A percentile compares a stretch with the other conserved stretches of the same genome.
These are phyloP conservation scores for Heliornis fulica DNA, from an alignment of 2,113 vertebrate species.

Conservation along the genomic window DNA sequence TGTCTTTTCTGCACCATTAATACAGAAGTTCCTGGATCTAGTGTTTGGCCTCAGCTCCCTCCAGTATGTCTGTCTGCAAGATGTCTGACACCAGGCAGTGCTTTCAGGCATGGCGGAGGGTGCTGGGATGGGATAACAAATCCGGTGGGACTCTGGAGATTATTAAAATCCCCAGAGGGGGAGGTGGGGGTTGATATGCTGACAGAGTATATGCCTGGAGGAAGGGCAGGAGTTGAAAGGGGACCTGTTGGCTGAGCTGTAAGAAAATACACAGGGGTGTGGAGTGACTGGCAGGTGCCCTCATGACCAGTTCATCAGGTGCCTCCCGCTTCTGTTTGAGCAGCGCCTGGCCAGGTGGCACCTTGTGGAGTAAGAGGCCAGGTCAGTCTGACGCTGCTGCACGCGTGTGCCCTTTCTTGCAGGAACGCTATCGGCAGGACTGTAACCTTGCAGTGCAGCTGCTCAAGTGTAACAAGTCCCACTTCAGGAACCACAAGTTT, in stretches of 20 bases:
- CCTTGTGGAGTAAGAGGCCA: neutral
- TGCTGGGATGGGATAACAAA: neutral
- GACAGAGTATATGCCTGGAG: neutral
- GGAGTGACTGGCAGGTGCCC: neutral
- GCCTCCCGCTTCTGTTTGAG: neutral
- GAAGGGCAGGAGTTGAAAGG: neutral
- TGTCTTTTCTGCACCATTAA: neutral
- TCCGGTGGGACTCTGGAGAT: neutral
- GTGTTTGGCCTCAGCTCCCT: neutral
- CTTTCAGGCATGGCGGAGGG: neutral
- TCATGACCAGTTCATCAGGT: neutral
- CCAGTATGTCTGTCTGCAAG: neutral
- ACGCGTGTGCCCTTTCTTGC: constrained; percentile 12
- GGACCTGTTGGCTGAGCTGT: neutral
- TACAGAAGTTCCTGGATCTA: neutral
- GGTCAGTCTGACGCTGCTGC: neutral
- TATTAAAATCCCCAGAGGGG: neutral
- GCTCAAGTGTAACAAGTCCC: constrained; percentile 98
- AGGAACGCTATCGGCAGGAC: constrained; percentile 97
- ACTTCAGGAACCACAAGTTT: constrained; percentile 98
- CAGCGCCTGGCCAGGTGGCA: neutral
- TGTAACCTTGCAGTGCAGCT: constrained; percentile 97
- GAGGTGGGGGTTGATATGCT: neutral
- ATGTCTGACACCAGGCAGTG: neutral
- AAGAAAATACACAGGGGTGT: neutral